These are phyloP conservation scores for Dreissena polymorpha DNA, from an alignment of 1,140 invertebrate species.

Conservation along the genomic window DNA sequence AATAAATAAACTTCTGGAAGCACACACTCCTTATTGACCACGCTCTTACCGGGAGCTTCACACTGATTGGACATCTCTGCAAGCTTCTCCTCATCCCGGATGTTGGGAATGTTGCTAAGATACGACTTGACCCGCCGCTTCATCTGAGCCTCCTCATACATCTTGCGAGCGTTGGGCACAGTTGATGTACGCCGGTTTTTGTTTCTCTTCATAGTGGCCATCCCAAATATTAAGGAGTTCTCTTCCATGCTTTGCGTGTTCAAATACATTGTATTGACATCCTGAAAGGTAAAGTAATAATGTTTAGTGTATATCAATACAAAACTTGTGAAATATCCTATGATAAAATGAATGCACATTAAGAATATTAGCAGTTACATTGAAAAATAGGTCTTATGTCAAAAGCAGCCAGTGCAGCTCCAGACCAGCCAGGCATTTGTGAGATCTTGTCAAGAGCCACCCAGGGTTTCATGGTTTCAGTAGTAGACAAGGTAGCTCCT, in stretches of 20 bases:
- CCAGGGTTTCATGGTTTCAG: no score
- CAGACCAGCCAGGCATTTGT: no score
- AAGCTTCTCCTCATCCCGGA: conserved; percentile 94
- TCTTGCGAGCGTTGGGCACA: conserved; percentile 96
- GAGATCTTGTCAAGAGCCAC: no score
- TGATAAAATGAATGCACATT: background rate
- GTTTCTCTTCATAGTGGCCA: conserved; percentile 94
- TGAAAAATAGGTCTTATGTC: no score
- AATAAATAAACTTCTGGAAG: no score
- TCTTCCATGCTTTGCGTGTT: conserved; percentile 66
- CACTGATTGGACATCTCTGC: conserved; percentile 94
- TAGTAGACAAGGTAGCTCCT: no score
- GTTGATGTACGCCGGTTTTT: conserved; percentile 88
- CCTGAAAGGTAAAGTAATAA: conserved; percentile 60
- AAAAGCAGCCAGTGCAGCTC: no score
- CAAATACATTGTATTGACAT: conserved; percentile 75
- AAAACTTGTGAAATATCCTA: background rate
- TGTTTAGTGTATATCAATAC: background rate
- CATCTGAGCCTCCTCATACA: conserved; percentile 99
- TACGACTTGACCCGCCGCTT: conserved; percentile 97
- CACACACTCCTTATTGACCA: no score
- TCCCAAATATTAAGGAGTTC: conserved; percentile 75
- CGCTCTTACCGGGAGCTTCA: conserved; percentile 83
- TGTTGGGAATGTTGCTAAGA: conserved; percentile 94
- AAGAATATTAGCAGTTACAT: no score